Base-by-base conservation (phyloP, 2,797 vertebrate genomes). In the Pelochelys cantorii region DNA sequence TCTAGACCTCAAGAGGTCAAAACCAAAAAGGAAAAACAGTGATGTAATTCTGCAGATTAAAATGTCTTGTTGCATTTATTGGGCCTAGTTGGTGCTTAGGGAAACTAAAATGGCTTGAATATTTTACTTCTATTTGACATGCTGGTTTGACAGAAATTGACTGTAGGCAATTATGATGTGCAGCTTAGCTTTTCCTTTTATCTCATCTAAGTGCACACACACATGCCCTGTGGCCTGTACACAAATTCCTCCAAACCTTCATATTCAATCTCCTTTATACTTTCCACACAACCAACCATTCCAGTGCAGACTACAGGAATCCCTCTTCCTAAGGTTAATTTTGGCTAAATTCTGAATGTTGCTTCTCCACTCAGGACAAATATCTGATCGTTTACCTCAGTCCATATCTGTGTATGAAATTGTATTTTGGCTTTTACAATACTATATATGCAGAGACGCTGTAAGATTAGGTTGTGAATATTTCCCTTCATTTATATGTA, bases 111-210 rank as follows among this genome's bases (percentile, higher is more conserved):
- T 74, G 90, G 57, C 54, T 81, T 78, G 74, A 87, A 87, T 1
- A 3, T 55, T 90, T 94, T 5, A 8, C 65, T 81, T 90, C 52
- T 74, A 75, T 79, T 83, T 75, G 57, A 81, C 83, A 91, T 65
- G 59, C 52, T 83, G 11, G 4, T 88, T 90, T 95, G 90, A 84
- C 84, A 86, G 82, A 65, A 92, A 54, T 54, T 83, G 3, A 87
- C 81, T 81, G 85, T 2, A 87, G 65, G 91, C 83, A 91, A 29
- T 83, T 90, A 20, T 87, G 79, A 88, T 1, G 3, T 29, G n/a
- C 0, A 0, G 37, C 29, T 56, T 79, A 83, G 29, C n/a, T 93
- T 79, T 29, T 81, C 54, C 83, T 86, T 86, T 53, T 71, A 25
- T 86, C 80, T 79, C 65, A 4, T 22, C 17, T 91, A 86, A 86